phyloP scores from a whole-genome alignment of 2,113 vertebrate species.

The Halichoerus grypus region DNA sequence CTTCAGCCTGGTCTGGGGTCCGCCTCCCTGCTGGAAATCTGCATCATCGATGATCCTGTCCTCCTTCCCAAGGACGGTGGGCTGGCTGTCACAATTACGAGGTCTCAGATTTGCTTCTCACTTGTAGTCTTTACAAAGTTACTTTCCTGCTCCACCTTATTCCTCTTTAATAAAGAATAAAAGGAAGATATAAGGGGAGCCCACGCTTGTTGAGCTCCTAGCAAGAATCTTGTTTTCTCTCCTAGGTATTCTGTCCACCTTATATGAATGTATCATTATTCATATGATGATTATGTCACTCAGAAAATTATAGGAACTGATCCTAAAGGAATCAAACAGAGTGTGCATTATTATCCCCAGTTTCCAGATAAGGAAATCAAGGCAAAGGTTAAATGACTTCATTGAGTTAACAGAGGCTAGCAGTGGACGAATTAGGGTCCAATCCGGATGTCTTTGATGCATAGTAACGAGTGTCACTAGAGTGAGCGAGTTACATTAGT shows the following conservation, averaged over 20 bases:
- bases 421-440: background rate
- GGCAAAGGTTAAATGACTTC: background rate
- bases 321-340: background rate
- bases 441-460: background rate
- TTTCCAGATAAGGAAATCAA: background rate
- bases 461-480: background rate
- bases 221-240: background rate
- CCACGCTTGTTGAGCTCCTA: background rate
- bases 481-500: background rate
- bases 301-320: background rate
- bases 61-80: background rate
- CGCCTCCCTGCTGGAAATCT: fast-evolving
- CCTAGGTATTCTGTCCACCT: background rate
- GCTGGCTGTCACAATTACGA: background rate
- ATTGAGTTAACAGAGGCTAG: background rate
- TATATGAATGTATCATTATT: background rate
- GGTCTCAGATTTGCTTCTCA: background rate
- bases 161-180: background rate
- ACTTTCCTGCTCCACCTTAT: background rate
- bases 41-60: background rate
- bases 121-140: background rate
- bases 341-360: background rate
- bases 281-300: background rate
- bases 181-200: no score
- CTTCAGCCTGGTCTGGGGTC: background rate